Conservation (phyloP, 2,888 invertebrate genomes). For the Trachelus troglodyta region DNA sequence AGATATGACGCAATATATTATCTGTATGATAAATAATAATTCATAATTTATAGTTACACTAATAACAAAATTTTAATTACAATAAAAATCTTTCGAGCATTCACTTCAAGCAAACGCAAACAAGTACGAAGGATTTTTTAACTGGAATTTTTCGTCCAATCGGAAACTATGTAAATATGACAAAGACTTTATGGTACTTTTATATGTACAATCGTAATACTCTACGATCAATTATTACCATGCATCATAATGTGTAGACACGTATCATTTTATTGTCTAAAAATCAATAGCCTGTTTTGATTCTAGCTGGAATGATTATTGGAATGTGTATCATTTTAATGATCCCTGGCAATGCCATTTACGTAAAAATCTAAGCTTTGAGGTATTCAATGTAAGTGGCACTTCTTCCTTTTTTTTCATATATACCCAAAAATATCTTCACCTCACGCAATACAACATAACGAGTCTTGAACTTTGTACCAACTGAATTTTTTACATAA, state of each 20-base stretch:
- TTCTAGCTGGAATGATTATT: neutral
- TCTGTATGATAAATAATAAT: slow-evolving; percentile 3
- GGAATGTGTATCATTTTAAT: neutral
- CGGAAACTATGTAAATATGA: neutral
- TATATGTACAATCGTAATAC: neutral
- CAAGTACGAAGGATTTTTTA: slow-evolving; percentile 6
- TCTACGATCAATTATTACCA: neutral
- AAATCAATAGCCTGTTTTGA: neutral
- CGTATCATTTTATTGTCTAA: neutral
- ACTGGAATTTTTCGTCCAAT: neutral
- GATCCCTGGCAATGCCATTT: neutral
- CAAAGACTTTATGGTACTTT: neutral
- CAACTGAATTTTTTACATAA: neutral
- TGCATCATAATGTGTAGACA: neutral
- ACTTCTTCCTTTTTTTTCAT: neutral
- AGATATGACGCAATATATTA: slow-evolving; percentile 4
- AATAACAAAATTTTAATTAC: slow-evolving; percentile 1
- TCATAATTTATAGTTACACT: neutral
- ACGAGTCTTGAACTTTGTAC: neutral
- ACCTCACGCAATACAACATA: neutral
- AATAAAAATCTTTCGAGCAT: neutral
- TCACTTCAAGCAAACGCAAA: neutral
- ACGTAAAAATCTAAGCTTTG: neutral
- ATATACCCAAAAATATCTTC: neutral
- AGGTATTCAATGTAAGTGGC: neutral